Base-by-base conservation (phyloP, 2,797 vertebrate genomes). In the Rachycentron canadum region DNA sequence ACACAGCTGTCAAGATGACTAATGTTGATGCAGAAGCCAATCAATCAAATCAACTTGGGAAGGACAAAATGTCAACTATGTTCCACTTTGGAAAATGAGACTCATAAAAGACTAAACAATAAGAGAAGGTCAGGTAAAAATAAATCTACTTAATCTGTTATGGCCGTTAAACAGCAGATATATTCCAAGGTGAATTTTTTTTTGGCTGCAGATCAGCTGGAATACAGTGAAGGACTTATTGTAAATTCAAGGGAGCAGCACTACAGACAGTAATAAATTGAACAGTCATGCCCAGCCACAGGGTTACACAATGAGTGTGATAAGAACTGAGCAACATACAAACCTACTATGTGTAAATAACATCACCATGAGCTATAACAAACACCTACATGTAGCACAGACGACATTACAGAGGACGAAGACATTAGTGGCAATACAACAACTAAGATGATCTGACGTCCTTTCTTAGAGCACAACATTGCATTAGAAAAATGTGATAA, bases 391-490 rank as follows among this genome's bases (percentile, higher is more conserved):
- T 30, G 4, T 1, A 79, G 30, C 76, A 85, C 59, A 69, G 19
- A 78, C 21, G 28, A 79, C 8, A 2, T 70, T 38, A 72, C 62
- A 82, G 23, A 67, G 13, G 60, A 82, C 76, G 30, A 73, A 81
- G 73, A 90, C 81, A 82, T 7, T 34, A 26, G 79, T 83, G 85
- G 82, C 86, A 91, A 84, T 23, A 87, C 81, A 88, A 91, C 83
- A 91, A 91, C 38, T 87, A 88, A 88, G 81, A 70, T 79, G 58
- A 75, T 32, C 34, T n/a, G 8, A 53, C 66, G 41, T 69, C 23
- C 38, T 56, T 58, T 78, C 56, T 43, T 14, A 73, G 65, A 68
- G 21, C 32, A 59, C 26, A 73, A 34, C 14, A 21, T 1, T 53
- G 45, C 45, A 23, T 73, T 38, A 38, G 26, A 63, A 36, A 60